These are phyloP conservation scores for Lydus trimaculatus DNA, from an alignment of 2,888 invertebrate species.

Conservation along the genomic window DNA sequence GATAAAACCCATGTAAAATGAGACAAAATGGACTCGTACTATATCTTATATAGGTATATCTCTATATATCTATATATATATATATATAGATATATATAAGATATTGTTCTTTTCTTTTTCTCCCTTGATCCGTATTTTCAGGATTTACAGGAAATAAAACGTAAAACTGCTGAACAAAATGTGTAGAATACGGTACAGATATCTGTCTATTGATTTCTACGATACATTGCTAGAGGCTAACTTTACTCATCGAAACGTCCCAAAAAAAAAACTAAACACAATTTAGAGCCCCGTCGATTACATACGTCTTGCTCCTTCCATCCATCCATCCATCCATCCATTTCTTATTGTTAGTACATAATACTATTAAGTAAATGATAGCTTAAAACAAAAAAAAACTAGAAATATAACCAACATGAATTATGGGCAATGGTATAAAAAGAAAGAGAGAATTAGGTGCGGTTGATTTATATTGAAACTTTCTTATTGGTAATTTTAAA, in stretches of 20 bases:
- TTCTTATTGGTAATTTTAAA: conserved; percentile 16
- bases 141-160: conserved; percentile 7
- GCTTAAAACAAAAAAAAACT: neutral
- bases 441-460: neutral
- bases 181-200: conserved; percentile 1
- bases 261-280: neutral
- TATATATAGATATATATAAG: neutral
- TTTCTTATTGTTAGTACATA: neutral
- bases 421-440: neutral
- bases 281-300: conserved; percentile 1
- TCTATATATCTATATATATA: neutral
- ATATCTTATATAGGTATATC: neutral
- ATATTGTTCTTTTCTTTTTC: neutral
- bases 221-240: neutral
- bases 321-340: neutral
- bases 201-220: conserved; percentile 6
- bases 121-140: conserved; percentile 1
- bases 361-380: neutral
- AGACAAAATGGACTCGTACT: neutral
- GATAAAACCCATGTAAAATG: neutral
- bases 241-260: neutral
- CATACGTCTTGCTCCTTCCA: neutral
- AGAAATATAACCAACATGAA: neutral
- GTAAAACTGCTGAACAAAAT: conserved; percentile 6
- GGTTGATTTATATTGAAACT: conserved; percentile 3